Evolutionary conservation across 1,140 invertebrate species (phyloP).

Genomic region (Anoplolepis gracilipes): DNA sequence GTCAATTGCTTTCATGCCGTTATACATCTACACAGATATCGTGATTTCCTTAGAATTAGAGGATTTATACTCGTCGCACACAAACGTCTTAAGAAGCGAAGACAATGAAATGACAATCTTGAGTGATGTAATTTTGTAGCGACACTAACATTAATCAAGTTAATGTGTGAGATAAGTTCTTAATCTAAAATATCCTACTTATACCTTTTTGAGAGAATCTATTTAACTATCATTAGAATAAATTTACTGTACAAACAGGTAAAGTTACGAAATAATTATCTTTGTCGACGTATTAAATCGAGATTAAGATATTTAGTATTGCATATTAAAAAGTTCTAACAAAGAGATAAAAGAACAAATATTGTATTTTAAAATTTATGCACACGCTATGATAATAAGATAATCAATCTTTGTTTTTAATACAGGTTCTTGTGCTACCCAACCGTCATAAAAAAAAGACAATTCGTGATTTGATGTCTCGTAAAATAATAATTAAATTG

Average conservation of each 20-base stretch:
- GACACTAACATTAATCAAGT: slow-evolving; percentile 7
- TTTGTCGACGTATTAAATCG: neutral
- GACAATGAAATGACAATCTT: neutral
- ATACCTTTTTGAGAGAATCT: neutral
- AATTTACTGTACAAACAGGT: neutral
- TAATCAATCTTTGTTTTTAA: neutral
- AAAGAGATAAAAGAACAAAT: neutral
- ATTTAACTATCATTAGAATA: neutral
- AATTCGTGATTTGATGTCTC: slow-evolving; percentile 8
- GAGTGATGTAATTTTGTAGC: slow-evolving; percentile 24
- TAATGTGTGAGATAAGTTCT: slow-evolving; percentile 1
- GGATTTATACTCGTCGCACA: neutral
- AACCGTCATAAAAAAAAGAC: neutral
- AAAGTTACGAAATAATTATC: neutral
- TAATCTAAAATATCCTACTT: slow-evolving; percentile 18
- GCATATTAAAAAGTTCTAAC: neutral
- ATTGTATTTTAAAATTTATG: neutral
- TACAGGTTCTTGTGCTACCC: too few relatives aligned
- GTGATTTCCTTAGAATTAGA: neutral
- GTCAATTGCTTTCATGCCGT: neutral
- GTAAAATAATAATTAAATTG: slow-evolving; percentile 3
- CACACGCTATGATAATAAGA: neutral
- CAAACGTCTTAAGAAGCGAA: neutral
- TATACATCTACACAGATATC: neutral
- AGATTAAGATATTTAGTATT: neutral